phyloP scores from a whole-genome alignment of 2,113 vertebrate species.

The Laterallus jamaicensis region DNA sequence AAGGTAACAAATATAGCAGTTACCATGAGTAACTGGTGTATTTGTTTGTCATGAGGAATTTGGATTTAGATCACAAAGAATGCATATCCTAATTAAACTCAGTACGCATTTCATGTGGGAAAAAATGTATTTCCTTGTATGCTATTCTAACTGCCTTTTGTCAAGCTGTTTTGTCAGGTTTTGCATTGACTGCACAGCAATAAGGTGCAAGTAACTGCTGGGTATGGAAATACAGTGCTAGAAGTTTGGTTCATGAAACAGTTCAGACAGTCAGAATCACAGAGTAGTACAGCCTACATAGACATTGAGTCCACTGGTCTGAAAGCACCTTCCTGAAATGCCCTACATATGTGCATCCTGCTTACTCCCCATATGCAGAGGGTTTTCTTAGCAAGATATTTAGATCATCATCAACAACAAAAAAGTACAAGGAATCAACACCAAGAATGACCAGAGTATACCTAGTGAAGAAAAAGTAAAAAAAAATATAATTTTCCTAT shows the following conservation, averaged over 20 bases:
- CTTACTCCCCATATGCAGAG: fast-evolving
- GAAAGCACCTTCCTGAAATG: neutral
- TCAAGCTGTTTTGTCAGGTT: neutral
- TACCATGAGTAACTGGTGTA: too few relatives aligned
- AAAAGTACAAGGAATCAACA: neutral
- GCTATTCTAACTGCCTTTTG: neutral
- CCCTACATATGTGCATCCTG: neutral
- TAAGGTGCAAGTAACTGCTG: neutral
- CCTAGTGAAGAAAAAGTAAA: neutral
- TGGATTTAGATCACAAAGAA: neutral
- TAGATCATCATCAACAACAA: neutral
- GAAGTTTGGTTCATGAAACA: neutral
- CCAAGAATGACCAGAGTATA: neutral
- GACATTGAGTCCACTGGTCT: neutral
- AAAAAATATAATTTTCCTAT: neutral
- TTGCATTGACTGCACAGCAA: neutral
- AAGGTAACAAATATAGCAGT: neutral
- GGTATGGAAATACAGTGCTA: neutral
- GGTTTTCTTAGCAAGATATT: neutral
- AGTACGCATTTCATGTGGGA: neutral
- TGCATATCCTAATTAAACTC: neutral
- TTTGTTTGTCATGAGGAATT: neutral
- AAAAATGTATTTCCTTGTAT: neutral
- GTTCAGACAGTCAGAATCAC: neutral
- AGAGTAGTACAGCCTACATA: neutral